A percentile compares a stretch with the other conserved stretches of the same genome.
phyloP scores from a whole-genome alignment of 2,888 invertebrate genomes.

The Metacarcinus magister region DNA sequence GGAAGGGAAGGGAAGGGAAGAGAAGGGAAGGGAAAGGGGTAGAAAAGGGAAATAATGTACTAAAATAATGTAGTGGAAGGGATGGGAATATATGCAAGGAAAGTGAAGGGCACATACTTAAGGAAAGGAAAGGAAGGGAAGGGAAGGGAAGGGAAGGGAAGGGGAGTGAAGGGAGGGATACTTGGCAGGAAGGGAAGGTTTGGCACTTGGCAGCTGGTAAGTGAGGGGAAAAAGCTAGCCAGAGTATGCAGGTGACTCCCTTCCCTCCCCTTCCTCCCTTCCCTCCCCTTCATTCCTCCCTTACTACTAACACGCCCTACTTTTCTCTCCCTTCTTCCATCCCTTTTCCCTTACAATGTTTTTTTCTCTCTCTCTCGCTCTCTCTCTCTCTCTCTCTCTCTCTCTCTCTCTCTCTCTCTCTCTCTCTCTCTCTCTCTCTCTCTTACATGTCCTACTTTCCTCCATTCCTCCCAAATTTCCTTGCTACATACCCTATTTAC shows the following conservation, averaged over 20 bases:
- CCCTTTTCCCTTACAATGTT: background rate
- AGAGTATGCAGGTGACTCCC: slow-evolving; percentile 7
- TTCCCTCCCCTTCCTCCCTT: background rate
- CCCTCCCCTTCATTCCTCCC: background rate
- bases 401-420: background rate
- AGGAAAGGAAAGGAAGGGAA: background rate
- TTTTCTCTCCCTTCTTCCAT: background rate
- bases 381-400: background rate
- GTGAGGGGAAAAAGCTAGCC: background rate
- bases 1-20: background rate
- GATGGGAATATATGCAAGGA: background rate
- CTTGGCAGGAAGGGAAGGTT: background rate
- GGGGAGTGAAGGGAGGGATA: background rate
- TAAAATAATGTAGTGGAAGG: background rate
- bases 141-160: background rate
- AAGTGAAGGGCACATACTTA: background rate
- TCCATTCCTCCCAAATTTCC: background rate
- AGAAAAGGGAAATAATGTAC: background rate
- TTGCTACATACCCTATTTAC: background rate
- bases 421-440: background rate
- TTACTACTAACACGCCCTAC: background rate
- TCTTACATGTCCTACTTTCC: background rate
- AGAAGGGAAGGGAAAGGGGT: background rate
- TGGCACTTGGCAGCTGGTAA: too few species aligned
- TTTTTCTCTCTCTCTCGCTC: background rate